Evolutionary conservation across 1,140 invertebrate genomes (phyloP).

Genomic region (Oscheius sp.): DNA sequence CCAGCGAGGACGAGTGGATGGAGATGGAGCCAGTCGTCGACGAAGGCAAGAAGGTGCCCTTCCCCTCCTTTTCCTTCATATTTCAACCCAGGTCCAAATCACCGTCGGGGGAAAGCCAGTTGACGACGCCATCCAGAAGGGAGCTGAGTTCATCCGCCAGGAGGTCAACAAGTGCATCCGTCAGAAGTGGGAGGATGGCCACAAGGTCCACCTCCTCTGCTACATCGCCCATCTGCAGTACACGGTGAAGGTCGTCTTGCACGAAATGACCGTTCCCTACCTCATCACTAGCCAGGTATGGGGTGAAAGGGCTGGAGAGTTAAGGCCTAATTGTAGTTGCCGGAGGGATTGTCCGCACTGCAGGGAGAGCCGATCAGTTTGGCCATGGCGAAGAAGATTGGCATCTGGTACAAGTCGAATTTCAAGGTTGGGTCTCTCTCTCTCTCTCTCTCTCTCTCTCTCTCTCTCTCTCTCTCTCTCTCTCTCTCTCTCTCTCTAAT

Average conservation of each 20-base stretch:
- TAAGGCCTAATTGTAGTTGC: too few species aligned
- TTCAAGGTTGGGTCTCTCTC: not conserved
- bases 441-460: not conserved
- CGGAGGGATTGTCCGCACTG: slow-evolving; percentile 5
- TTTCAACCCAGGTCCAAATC: not conserved
- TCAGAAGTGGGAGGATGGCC: slow-evolving; percentile 23
- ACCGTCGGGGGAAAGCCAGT: not conserved
- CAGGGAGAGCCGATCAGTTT: not conserved
- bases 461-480: not conserved
- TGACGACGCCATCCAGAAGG: slow-evolving; percentile 10
- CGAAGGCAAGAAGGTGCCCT: not conserved
- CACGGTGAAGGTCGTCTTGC: not conserved
- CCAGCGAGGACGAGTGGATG: slow-evolving; percentile 2
- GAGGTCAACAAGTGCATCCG: slow-evolving; percentile 32
- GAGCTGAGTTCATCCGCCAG: slow-evolving; percentile 17
- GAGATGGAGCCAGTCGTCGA: not conserved
- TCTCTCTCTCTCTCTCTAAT: not conserved
- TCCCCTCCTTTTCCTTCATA: not conserved
- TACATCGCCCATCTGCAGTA: slow-evolving; percentile 33
- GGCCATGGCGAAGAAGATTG: slow-evolving; percentile 6
- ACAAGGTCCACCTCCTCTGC: slow-evolving; percentile 32
- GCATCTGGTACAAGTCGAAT: slow-evolving; percentile 2
- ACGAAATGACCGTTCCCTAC: slow-evolving; percentile 16
- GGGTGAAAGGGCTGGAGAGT: too few species aligned
- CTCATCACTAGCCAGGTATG: slow-evolving; percentile 9